A percentile compares a stretch with the other conserved stretches of the same genome.
These are phyloP conservation scores for Spheniscus humboldti DNA, from an alignment of 2,797 vertebrate genomes.

Conservation along the genomic window DNA sequence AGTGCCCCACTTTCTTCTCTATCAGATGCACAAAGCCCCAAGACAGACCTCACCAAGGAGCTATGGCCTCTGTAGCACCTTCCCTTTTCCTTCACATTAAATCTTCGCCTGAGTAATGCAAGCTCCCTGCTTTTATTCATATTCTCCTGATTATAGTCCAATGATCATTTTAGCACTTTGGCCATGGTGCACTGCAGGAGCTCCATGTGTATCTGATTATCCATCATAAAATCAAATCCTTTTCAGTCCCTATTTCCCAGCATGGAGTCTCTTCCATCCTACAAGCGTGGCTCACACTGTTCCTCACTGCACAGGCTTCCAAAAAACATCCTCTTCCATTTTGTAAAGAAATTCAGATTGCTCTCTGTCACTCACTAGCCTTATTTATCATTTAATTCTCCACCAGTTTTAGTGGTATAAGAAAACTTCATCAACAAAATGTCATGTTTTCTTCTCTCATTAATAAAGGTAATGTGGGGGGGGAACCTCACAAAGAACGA, in stretches of 20 bases:
- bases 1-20: neutral
- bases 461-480: neutral
- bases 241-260: constrained; percentile 9
- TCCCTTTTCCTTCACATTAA: neutral
- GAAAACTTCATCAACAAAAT: neutral
- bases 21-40: neutral
- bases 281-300: neutral
- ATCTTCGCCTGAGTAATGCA: neutral
- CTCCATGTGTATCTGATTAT: constrained; percentile 27
- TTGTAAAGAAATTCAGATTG: neutral
- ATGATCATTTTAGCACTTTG: constrained; percentile 31
- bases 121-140: constrained; percentile 1
- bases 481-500: neutral
- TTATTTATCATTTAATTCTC: neutral
- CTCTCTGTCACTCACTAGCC: neutral
- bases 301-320: neutral
- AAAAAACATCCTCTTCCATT: neutral
- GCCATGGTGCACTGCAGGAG: accelerated
- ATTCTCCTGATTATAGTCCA: constrained; percentile 8
- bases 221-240: constrained; percentile 29
- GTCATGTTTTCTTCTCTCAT: neutral
- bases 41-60: neutral
- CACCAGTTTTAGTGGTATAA: neutral
- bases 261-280: neutral
- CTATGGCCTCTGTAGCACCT: neutral